Evolutionary conservation across 2,888 invertebrate species (phyloP), one percentile per base, ranked within the genome.

Genomic region (Ecliptopera silaceata): DNA sequence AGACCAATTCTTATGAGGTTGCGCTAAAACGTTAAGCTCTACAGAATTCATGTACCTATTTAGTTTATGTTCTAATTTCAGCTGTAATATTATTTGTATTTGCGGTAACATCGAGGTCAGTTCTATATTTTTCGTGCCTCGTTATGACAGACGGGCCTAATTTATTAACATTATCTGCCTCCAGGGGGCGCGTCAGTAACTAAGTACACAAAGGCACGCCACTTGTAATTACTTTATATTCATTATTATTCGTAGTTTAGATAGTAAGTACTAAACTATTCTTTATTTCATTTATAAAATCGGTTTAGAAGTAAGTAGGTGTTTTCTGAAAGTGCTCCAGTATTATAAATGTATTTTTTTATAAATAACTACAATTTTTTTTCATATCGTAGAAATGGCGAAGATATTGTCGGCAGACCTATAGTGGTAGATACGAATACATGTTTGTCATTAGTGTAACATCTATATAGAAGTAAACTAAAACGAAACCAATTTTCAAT

Each of bases 131-230:
- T 72, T 71, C 59, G 56, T 59, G 62, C 49, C 55, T 59, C 63
- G 64, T 70, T 75, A 72, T 79, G 70, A 71, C 69, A 69, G 66
- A 70, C 65, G 59, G 65, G 69, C 71, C 72, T 72, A 82, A 77
- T 83, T 80, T 68, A 80, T 82, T 83, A 77, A 54, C 61, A 66
- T 68, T 67, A 64, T 57, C 57, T 59, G 55, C 61, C 72, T 66
- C 69, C 61, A 64, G 73, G 71, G 79, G 74, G 72, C 69, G 73
- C 69, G 70, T 57, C 67, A 57, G 64, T 66, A 56, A 67, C 73
- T 76, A 75, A 77, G 72, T 66, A 71, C 59, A 63, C 56, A 68
- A 56, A 64, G 70, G 69, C 84, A 86, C 83, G 86, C 80, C 66
- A 82, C 74, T 80, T 71, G 56, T 77, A 77, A 80, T 80, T 78